Conservation (phyloP, 2,113 vertebrate genomes). For the Amblyopsis rosae region DNA sequence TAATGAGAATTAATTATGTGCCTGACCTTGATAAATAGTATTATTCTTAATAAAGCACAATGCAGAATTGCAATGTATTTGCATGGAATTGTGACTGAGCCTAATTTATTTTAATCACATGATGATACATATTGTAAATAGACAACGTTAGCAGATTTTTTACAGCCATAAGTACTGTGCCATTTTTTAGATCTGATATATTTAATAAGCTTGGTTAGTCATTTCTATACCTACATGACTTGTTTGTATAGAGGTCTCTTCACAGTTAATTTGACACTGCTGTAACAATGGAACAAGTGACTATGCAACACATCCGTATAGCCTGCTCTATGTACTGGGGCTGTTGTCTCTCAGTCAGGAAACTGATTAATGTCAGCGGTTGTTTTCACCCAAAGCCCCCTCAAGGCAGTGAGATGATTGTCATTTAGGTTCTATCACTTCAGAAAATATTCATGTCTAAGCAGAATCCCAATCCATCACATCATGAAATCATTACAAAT, state of each 20-base stretch:
- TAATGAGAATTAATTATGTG: background rate
- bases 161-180: background rate
- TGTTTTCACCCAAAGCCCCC: conserved; percentile 4
- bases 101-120: background rate
- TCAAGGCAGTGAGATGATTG: conserved; percentile 28
- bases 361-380: conserved; percentile 32
- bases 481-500: conserved; percentile 32
- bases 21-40: conserved; percentile 43
- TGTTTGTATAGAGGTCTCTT: background rate
- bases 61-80: conserved; percentile 16
- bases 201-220: no score
- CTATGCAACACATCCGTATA: background rate
- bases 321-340: background rate
- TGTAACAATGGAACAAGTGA: no score
- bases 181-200: background rate
- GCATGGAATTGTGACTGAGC: background rate
- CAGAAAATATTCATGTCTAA: conserved; percentile 36
- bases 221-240: background rate
- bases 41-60: conserved; percentile 15
- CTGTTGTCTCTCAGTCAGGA: background rate
- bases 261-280: conserved; percentile 11
- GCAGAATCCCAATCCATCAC: conserved; percentile 32
- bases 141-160: conserved; percentile 1
- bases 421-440: conserved; percentile 26
- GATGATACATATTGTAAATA: background rate